These are phyloP conservation scores for Podarcis cretensis DNA, from an alignment of 2,113 vertebrate species.

Conservation along the genomic window DNA sequence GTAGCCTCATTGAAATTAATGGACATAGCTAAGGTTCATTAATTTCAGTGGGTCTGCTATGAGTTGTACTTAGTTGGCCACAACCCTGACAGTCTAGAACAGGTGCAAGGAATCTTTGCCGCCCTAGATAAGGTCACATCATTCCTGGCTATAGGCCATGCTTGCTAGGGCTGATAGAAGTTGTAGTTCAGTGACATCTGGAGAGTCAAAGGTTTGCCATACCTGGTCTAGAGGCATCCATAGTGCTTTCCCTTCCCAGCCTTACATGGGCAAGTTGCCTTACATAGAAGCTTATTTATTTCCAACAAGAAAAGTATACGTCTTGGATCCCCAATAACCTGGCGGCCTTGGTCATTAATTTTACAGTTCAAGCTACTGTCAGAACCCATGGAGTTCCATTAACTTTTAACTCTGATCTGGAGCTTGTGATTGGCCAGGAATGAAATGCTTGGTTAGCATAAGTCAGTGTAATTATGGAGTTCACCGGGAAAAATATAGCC, in stretches of 20 bases:
- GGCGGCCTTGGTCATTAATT: slow-evolving; percentile 10
- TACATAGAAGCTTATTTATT: slow-evolving; percentile 15
- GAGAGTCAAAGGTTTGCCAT: no score
- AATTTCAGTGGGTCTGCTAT: no score
- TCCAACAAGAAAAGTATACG: not conserved
- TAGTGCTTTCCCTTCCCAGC: not conserved
- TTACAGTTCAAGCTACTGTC: slow-evolving; percentile 46
- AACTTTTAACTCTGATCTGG: slow-evolving; percentile 34
- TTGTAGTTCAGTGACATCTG: no score
- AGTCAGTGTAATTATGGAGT: slow-evolving; percentile 61
- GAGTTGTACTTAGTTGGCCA: no score
- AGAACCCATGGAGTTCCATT: slow-evolving; percentile 30
- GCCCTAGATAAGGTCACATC: no score
- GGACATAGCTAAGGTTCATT: no score
- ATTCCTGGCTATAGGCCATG: no score
- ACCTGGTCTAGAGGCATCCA: no score
- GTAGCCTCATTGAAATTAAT: no score
- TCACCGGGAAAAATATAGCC: slow-evolving; percentile 37
- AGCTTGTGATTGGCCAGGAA: slow-evolving; percentile 3
- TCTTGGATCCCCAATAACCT: slow-evolving; percentile 26
- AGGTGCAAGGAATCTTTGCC: no score
- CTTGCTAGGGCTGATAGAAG: no score
- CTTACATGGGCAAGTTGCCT: not conserved
- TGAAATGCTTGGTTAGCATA: slow-evolving; percentile 52
- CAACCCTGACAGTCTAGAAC: no score